Conservation (phyloP, 2,888 invertebrate genomes). For the Lithophane leautieri region DNA sequence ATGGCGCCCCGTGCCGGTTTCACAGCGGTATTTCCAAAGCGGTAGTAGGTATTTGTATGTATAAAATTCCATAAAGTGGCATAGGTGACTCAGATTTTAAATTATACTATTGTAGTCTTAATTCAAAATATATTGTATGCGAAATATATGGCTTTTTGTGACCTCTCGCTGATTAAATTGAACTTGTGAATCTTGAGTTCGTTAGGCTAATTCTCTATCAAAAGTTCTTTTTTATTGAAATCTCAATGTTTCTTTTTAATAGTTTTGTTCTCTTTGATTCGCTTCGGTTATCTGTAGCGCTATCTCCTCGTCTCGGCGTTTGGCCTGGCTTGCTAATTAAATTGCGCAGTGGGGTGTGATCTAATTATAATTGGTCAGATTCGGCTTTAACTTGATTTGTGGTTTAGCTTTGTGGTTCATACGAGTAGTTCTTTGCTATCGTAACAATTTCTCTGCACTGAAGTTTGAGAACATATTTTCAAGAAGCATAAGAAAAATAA, state of each 20-base stretch:
- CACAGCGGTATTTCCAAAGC: constrained; percentile 52
- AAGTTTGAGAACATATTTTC: background rate
- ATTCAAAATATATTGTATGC: constrained; percentile 35
- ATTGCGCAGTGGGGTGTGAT: constrained; percentile 37
- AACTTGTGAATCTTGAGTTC: constrained; percentile 47
- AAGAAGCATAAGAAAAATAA: background rate
- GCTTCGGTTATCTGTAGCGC: constrained; percentile 15
- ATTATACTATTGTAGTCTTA: constrained; percentile 53
- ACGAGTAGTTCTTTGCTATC: background rate
- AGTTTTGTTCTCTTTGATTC: constrained; percentile 17
- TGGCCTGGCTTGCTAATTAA: constrained; percentile 23
- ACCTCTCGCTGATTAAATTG: constrained; percentile 59
- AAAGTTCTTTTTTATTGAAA: constrained; percentile 23
- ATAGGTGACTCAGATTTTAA: constrained; percentile 48
- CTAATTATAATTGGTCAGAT: constrained; percentile 36
- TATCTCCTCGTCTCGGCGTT: constrained; percentile 11
- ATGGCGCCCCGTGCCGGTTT: constrained; percentile 52
- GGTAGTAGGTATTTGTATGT: constrained; percentile 44
- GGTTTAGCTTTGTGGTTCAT: constrained; percentile 1
- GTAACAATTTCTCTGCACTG: background rate
- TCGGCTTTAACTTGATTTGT: constrained; percentile 28
- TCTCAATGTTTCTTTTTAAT: constrained; percentile 13
- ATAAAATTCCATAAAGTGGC: constrained; percentile 43
- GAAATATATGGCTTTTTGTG: constrained; percentile 44
- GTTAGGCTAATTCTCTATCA: constrained; percentile 32